Evolutionary conservation across 2,113 vertebrate genomes (phyloP), one percentile per base, ranked within the genome.

Genomic region (Lycocorax pyrrhopterus): DNA sequence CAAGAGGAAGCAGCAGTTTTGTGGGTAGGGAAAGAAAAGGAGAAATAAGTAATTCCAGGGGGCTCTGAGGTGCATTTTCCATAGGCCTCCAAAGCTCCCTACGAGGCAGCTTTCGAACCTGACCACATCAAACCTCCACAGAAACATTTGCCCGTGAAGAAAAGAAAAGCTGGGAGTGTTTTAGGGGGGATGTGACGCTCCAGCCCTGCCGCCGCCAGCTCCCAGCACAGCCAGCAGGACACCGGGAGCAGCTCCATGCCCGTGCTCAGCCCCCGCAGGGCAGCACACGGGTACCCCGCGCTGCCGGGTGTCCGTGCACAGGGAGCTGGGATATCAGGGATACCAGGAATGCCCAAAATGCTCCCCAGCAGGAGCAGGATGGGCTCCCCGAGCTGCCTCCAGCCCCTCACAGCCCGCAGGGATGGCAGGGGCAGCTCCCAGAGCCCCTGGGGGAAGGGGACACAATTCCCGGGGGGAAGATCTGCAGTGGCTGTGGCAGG

Each of bases 221-320:
- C 30, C 49, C 75, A 52, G 1, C 30, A 17, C 8, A 20, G 3
- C 26, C 30, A 32, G 47, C 58, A 63, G 81, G 30, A 5, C 7
- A 1, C 25, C 9, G 44, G 26, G 20, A 41, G 10, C 39, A n/a
- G 63, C 60, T 23, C 67, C 55, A 1, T 0, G 4, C 0, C 5
- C 0, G 0, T 4, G 10, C 20, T 19, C 44, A 19, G 23, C 58
- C 63, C 43, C 23, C 13, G 1, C 2, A 4, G 32, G 0, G 8
- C 17, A 11, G 22, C 3, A 8, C 21, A 5, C 3, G 0, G 63
- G 51, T 7, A 8, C 63, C 67, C 26, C 33, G 1, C 1, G 0
- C 17, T 35, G 44, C 76, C 5, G 5, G 12, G 6, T 20, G 2
- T 2, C 39, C 41, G 0, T 1, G 14, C 82, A 9, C 60, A 8